Percentiles rank a stretch among this genome's conserved stretches.
These are phyloP conservation scores for Andrena bucephala DNA, from an alignment of 2,888 invertebrate species.

Conservation along the genomic window DNA sequence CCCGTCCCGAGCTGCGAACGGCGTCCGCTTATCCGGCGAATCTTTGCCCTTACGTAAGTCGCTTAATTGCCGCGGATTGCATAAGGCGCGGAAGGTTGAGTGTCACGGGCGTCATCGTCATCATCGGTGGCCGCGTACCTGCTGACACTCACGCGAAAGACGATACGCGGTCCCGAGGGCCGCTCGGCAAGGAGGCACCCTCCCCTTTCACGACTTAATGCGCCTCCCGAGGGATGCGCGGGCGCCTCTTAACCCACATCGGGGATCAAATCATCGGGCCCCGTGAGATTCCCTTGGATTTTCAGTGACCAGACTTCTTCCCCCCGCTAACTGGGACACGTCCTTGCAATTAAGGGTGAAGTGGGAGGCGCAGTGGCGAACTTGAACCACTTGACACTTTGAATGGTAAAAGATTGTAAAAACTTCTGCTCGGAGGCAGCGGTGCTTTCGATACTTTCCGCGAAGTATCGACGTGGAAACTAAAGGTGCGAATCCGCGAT, in stretches of 20 bases:
- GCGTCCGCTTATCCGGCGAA: conserved; percentile 45
- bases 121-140: conserved; percentile 63
- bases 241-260: conserved; percentile 3
- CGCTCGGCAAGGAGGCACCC: too few species aligned
- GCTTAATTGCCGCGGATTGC: conserved; percentile 61
- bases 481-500: too few species aligned
- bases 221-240: neutral
- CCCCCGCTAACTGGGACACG: too few species aligned
- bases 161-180: conserved; percentile 19
- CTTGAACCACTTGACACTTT: neutral
- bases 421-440: too few species aligned
- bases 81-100: conserved; percentile 72
- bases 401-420: too few species aligned
- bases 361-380: too few species aligned
- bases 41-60: conserved; percentile 58
- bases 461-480: too few species aligned
- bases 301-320: too few species aligned
- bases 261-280: neutral
- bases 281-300: too few species aligned
- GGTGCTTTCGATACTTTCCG: too few species aligned
- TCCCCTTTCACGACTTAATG: neutral
- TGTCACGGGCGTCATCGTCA: conserved; percentile 70
- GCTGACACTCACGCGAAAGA: conserved; percentile 63
- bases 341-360: too few species aligned
- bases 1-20: conserved; percentile 8